Evolutionary conservation across 2,113 vertebrate genomes (phyloP).

Genomic region (Phalacrocorax pelagicus): DNA sequence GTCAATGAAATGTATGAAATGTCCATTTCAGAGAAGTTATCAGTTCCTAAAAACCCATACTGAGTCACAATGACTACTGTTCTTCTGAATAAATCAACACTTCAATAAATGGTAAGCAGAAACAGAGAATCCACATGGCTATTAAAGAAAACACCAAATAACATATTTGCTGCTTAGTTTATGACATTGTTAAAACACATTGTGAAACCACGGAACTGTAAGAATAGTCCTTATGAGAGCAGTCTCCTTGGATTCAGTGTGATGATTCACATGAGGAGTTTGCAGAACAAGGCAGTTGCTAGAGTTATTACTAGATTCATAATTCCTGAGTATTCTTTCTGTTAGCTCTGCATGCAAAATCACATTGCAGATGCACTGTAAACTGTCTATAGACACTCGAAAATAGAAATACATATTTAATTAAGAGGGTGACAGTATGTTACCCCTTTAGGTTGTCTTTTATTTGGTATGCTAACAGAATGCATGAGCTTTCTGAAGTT

Average conservation of each 20-base stretch:
- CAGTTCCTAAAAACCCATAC: not conserved
- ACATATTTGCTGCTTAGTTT: rapidly evolving
- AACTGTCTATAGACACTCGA: not conserved
- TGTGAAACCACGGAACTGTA: not conserved
- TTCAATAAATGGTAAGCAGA: not conserved
- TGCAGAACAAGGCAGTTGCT: not conserved
- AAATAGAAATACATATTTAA: not conserved
- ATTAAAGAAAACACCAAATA: not conserved
- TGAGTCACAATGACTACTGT: not conserved
- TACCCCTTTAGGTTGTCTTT: not conserved
- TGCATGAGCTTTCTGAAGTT: not conserved
- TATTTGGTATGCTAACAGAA: not conserved
- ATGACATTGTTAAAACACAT: not conserved
- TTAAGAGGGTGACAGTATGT: not conserved
- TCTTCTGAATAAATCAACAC: not conserved
- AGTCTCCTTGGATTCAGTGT: not conserved
- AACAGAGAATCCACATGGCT: not conserved
- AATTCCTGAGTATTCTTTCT: not conserved
- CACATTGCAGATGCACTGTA: not conserved
- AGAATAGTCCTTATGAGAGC: not conserved
- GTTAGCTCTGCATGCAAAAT: not conserved
- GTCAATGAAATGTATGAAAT: not conserved
- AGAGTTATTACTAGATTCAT: not conserved
- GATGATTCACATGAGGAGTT: not conserved
- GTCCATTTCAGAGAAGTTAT: not conserved